Percentiles rank a stretch among this genome's conserved stretches.
These are phyloP conservation scores for Melanogrammus aeglefinus DNA, from an alignment of 2,797 vertebrate genomes.

Conservation along the genomic window DNA sequence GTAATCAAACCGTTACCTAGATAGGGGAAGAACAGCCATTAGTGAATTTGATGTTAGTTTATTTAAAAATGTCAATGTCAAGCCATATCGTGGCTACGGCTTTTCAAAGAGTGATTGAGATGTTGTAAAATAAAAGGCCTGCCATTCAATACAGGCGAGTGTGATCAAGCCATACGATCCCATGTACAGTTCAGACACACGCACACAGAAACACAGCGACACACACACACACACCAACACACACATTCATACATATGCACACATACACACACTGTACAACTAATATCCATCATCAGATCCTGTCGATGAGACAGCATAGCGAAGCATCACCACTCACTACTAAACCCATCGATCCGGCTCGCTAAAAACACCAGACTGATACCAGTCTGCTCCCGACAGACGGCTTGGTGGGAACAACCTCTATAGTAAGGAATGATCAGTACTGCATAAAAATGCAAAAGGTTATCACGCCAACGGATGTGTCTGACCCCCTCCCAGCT, in stretches of 20 bases:
- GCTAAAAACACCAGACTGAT: background rate
- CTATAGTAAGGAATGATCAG: too few species aligned
- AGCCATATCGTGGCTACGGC: background rate
- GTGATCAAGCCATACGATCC: background rate
- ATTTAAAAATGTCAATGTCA: background rate
- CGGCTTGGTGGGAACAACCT: background rate
- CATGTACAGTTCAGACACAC: too few species aligned
- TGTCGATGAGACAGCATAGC: background rate
- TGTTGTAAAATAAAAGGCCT: background rate
- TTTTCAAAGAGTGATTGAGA: background rate
- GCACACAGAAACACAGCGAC: too few species aligned
- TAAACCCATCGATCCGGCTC: background rate
- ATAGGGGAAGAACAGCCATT: background rate
- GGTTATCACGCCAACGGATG: background rate
- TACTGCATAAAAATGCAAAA: background rate
- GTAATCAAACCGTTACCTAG: background rate
- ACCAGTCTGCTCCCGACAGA: background rate
- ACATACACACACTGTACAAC: background rate
- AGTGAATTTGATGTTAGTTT: background rate
- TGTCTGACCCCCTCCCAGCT: conserved; percentile 50
- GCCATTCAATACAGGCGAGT: background rate
- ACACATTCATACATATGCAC: too few species aligned
- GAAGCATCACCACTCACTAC: background rate
- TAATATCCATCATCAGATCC: background rate
- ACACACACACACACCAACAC: too few species aligned